Percentiles rank a stretch among this genome's conserved stretches.
Conservation (phyloP, 2,797 vertebrate genomes). For the Enteromius unitaeniatus region DNA sequence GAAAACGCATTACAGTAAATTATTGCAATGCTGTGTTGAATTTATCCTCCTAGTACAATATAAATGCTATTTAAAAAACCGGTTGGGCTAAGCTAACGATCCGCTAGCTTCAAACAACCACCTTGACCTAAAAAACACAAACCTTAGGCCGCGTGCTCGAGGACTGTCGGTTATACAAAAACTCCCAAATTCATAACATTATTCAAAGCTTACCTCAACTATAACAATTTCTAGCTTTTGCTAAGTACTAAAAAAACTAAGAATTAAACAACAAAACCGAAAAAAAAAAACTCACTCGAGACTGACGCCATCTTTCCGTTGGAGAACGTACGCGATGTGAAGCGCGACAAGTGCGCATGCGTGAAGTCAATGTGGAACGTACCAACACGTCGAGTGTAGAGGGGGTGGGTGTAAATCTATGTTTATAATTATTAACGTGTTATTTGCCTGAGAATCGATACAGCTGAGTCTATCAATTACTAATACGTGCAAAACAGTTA, state of each 20-base stretch:
- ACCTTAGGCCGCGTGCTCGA: slow-evolving; percentile 30
- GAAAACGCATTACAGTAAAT: too few species aligned
- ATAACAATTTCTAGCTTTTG: not conserved
- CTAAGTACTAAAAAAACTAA: not conserved
- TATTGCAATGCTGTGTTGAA: too few species aligned
- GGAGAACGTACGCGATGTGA: not conserved
- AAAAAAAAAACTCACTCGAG: slow-evolving; percentile 68
- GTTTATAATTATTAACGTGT: not conserved
- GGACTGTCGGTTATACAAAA: not conserved
- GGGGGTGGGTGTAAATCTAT: not conserved
- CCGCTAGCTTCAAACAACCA: slow-evolving; percentile 4
- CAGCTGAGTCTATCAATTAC: not conserved
- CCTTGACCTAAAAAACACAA: slow-evolving; percentile 44
- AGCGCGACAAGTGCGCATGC: not conserved
- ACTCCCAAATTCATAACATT: not conserved
- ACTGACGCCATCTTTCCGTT: slow-evolving; percentile 77
- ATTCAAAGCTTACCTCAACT: not conserved
- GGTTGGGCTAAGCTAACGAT: not conserved
- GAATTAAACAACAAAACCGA: not conserved
- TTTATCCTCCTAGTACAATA: not conserved
- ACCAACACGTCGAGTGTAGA: not conserved
- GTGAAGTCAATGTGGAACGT: not conserved
- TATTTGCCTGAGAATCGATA: not conserved
- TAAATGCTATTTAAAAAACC: not conserved
- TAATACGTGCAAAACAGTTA: not conserved